Base-by-base conservation (phyloP, 2,113 vertebrate species). In the Petrocephalus zakoni region DNA sequence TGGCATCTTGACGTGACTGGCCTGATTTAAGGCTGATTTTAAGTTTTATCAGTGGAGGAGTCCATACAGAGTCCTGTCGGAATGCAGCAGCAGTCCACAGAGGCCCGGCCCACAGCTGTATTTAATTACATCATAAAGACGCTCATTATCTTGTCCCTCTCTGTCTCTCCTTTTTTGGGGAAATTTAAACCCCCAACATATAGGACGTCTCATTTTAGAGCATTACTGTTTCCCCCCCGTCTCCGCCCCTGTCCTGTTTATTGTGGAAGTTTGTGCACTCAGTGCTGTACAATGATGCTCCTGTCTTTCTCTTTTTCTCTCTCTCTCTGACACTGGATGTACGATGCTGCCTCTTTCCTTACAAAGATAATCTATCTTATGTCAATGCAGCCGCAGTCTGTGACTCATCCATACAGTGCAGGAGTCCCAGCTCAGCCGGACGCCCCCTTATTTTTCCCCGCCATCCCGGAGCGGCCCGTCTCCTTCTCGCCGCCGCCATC, bases 401-500 rank as follows among this genome's bases (percentile, higher is more conserved):
- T 96, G 93, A 94, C 92, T 87, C 97, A 97, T 94, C 97, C 95
- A 64, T 96, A 95, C 96, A 92, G 91, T 90, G 97, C 96, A 96
- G 96, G 95, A 96, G 96, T 94, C 91, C 95, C 95, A 94, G 94
- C 95, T 93, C 95, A 96, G 92, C 93, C 97, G 93, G 98, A 99
- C 87, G 96, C 97, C 61, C 95, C 97, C 88, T 95, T 97, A 92
- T 97, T 97, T 96, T 98, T 97, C 94, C 96, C 97, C 91, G 94
- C 97, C 94, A 96, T 99, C 94, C 97, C 97, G 46, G 97, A 99
- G 93, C 97, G 97, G 91, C 97, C 98, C 90, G 92, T 98, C 94
- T 99, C 97, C 92, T 99, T 98, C 94, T 99, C 98, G 0, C 98
- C 98, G 90, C 98, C 98, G 42, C 97, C 98, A 84, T 95, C 94